Conservation (phyloP, 2,797 vertebrate species). For the Xiphorhynchus erythropygius region DNA sequence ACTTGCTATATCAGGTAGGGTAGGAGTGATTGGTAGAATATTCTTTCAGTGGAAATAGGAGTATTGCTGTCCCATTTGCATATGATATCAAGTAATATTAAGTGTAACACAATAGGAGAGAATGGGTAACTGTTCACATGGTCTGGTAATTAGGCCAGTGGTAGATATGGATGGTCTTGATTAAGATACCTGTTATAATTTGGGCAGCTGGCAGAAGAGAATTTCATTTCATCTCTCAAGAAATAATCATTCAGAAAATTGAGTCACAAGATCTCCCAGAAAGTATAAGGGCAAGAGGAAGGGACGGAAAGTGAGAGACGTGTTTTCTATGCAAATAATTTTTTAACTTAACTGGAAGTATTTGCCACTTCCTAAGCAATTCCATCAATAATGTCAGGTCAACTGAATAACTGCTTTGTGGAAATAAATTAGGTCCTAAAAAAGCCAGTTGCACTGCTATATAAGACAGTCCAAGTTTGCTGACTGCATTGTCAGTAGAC, state of each 20-base stretch:
- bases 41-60: not conserved
- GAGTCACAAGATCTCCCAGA: not conserved
- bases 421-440: not conserved
- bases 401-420: not conserved
- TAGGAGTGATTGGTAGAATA: not conserved
- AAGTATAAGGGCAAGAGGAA: not conserved
- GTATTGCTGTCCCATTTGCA: not conserved
- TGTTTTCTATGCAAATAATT: not conserved
- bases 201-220: not conserved
- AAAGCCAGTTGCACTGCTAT: not conserved
- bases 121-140: not conserved
- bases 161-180: not conserved
- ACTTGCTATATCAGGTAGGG: not conserved
- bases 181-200: not conserved
- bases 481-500: not conserved
- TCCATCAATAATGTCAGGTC: not conserved
- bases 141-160: not conserved
- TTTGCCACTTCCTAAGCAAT: not conserved
- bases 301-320: not conserved
- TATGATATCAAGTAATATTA: not conserved
- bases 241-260: not conserved
- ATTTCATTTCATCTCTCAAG: not conserved
- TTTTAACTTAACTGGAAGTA: not conserved
- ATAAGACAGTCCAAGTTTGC: not conserved
- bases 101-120: not conserved